A percentile compares a stretch with the other conserved stretches of the same genome.
Evolutionary conservation across 2,797 vertebrate genomes (phyloP).

Genomic region (Mergus octosetaceus): DNA sequence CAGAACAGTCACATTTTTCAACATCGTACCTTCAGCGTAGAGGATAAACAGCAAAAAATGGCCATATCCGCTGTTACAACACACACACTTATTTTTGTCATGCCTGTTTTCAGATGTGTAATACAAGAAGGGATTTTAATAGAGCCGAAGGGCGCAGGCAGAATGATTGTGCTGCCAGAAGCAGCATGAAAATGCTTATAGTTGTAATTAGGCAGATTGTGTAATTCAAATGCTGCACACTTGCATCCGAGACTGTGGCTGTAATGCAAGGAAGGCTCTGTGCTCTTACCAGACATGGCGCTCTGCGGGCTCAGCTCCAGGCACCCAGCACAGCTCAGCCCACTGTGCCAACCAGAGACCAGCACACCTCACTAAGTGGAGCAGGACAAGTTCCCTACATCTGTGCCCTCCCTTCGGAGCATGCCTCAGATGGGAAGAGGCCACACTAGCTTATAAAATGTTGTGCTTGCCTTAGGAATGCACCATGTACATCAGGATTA

Average conservation of each 20-base stretch:
- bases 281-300: rapidly evolving
- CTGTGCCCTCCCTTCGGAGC: background rate
- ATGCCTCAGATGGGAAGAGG: background rate
- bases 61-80: background rate
- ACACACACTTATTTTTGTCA: background rate
- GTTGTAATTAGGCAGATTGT: background rate
- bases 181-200: rapidly evolving
- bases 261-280: background rate
- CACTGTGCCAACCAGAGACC: rapidly evolving
- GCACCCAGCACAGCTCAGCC: background rate
- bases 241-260: background rate
- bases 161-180: background rate
- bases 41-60: background rate
- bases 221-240: background rate
- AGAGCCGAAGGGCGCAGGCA: background rate
- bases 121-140: background rate
- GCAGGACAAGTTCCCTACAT: background rate
- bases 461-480: background rate
- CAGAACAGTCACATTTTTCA: background rate
- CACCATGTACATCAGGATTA: background rate
- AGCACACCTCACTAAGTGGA: rapidly evolving
- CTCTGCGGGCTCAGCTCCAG: too few species aligned
- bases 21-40: background rate
- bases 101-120: background rate
- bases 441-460: background rate